Evolutionary conservation across 2,888 invertebrate species (phyloP), one percentile per base, ranked within the genome.

Genomic region (Mantis religiosa): DNA sequence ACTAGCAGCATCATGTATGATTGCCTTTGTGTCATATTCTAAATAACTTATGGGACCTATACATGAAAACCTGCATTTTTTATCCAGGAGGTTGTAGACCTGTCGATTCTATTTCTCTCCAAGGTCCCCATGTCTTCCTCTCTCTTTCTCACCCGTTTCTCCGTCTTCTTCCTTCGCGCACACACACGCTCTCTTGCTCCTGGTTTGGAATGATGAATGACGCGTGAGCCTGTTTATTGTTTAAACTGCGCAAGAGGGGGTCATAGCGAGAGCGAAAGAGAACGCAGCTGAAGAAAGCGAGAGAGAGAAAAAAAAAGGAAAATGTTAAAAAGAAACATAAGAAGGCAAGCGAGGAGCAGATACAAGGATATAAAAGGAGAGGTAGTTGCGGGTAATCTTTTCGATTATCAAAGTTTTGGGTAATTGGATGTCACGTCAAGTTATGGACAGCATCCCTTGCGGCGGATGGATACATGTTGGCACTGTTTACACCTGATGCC

Each of bases 341-440:
- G 30, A 47, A 85, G 54, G 27, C 14, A 28, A 25, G 54, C 54
- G 20, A 20, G 28, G 41, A 85, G 25, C 82, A 85, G 41, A n/a
- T 41, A 85, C 85, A 85, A 47, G 41, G 41, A 87, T 28, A 47
- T 82, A 87, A 71, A 87, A 85, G 85, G 41, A 88, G 88, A 88
- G 84, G 87, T 82, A 87, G 87, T 87, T 87, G 30, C 87, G 87
- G 81, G 87, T 88, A 89, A 89, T 89, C 89, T 89, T 89, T 89
- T 89, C 89, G 89, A 89, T 89, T 89, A 89, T 89, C 89, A 89
- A 89, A 89, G 47, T 89, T 87, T 87, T 84, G 83, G 87, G 89
- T 89, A 89, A 89, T 89, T 89, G 89, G 89, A 89, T 89, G 89
- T 89, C 89, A 89, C 87, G 89, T 89, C 27, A 30, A 84, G 88